A percentile compares a stretch with the other conserved stretches of the same genome.
phyloP scores from a whole-genome alignment of 1,140 invertebrate genomes.

The Calephelis virginiensis region DNA sequence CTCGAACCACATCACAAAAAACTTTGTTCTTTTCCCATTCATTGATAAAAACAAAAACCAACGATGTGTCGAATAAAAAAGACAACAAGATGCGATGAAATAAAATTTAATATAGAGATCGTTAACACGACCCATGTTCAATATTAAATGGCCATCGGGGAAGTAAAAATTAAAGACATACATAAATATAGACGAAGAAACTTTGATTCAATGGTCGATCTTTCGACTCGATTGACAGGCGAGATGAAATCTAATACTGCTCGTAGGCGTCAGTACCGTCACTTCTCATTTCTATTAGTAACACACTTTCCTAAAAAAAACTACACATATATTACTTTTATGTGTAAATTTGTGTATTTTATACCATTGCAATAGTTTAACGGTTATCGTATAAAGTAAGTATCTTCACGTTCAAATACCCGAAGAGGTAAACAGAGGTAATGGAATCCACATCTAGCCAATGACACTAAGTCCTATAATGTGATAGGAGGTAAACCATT shows the following conservation, averaged over 20 bases:
- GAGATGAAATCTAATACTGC: conserved; percentile 66
- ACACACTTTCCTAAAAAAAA: conserved; percentile 3
- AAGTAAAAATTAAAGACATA: conserved; percentile 75
- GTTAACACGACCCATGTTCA: conserved; percentile 67
- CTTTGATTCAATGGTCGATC: conserved; percentile 54
- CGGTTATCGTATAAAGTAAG: too few species aligned
- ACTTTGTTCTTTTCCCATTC: conserved; percentile 1
- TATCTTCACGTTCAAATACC: too few species aligned
- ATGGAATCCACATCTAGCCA: too few species aligned
- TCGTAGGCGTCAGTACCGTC: conserved; percentile 38
- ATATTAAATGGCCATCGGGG: conserved; percentile 71
- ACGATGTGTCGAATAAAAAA: conserved; percentile 67
- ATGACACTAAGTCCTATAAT: too few species aligned
- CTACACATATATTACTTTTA: conserved; percentile 5
- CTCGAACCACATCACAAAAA: too few species aligned
- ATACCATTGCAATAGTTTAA: too few species aligned
- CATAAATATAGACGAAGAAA: conserved; percentile 70
- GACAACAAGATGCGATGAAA: conserved; percentile 63
- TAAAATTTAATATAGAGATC: conserved; percentile 76
- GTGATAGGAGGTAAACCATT: too few species aligned
- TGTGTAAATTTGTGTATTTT: too few species aligned
- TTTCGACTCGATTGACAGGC: conserved; percentile 52
- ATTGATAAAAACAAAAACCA: conserved; percentile 72
- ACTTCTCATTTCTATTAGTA: conserved; percentile 41
- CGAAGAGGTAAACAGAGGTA: too few species aligned